A percentile compares a stretch with the other conserved stretches of the same genome.
These are phyloP conservation scores for Limenitis camilla DNA, from an alignment of 2,888 invertebrate species.

Conservation along the genomic window DNA sequence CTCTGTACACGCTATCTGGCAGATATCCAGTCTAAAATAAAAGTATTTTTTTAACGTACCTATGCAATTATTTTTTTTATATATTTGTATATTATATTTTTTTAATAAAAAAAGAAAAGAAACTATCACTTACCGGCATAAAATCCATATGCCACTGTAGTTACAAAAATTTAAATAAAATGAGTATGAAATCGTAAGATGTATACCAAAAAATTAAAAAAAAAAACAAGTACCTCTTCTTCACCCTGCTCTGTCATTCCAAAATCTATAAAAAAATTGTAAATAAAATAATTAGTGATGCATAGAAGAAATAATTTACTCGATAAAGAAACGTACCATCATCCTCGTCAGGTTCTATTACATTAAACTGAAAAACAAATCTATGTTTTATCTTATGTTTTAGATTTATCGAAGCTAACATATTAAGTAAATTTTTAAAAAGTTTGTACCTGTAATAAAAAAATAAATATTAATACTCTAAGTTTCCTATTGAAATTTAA, in stretches of 20 bases:
- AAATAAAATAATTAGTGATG: background rate
- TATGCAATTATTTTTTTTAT: background rate
- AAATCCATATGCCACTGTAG: slow-evolving; percentile 69
- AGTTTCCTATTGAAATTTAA: no score
- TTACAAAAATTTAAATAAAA: slow-evolving; percentile 10
- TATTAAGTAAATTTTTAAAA: no score
- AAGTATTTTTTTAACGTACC: background rate
- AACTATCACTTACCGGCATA: slow-evolving; percentile 62
- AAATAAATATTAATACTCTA: no score
- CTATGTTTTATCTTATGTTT: background rate
- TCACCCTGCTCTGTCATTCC: slow-evolving; percentile 42
- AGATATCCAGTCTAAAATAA: slow-evolving; percentile 57
- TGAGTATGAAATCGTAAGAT: background rate
- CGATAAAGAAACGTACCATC: slow-evolving; percentile 11
- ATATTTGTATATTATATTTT: slow-evolving; percentile 2
- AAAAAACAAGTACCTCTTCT: slow-evolving; percentile 46
- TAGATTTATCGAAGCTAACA: no score
- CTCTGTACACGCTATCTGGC: slow-evolving; percentile 64
- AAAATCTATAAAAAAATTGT: slow-evolving; percentile 18
- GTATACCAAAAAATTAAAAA: background rate
- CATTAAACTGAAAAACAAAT: slow-evolving; percentile 2
- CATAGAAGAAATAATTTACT: background rate
- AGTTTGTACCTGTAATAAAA: no score
- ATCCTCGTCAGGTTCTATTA: slow-evolving; percentile 12
- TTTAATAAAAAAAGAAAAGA: no score